Percentiles rank a stretch among this genome's conserved stretches.
phyloP scores from a whole-genome alignment of 2,797 vertebrate species.

The Cyclura pinguis region DNA sequence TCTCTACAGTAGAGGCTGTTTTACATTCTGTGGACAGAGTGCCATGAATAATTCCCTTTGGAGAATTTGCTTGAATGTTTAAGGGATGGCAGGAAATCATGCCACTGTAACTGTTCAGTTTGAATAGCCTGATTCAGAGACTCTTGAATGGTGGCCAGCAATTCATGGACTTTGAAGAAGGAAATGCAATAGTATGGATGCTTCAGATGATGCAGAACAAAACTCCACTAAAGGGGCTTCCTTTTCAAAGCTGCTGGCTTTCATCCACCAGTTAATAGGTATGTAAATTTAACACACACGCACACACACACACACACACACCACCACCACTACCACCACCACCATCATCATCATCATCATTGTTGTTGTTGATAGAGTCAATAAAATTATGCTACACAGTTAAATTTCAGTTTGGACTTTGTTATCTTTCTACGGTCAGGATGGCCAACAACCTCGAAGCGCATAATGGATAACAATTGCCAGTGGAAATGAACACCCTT shows the following conservation, averaged over 20 bases:
- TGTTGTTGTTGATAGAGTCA: not conserved
- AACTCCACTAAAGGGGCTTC: conserved; percentile 11
- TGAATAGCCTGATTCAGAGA: conserved; percentile 17
- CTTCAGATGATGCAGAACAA: conserved; percentile 30
- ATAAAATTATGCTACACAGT: conserved; percentile 18
- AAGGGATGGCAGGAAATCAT: not conserved
- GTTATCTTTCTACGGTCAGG: conserved; percentile 3
- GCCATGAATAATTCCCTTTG: not conserved
- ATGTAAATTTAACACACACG: conserved; percentile 17
- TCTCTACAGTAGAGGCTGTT: conserved; percentile 46
- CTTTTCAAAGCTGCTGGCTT: conserved; percentile 23
- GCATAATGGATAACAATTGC: not conserved
- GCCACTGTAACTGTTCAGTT: not conserved
- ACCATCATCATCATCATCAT: too few relatives aligned
- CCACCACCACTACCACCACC: too few relatives aligned
- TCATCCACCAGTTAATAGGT: conserved; percentile 24
- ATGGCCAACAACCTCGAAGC: not conserved
- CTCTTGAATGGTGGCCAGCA: conserved; percentile 5
- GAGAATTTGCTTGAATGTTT: not conserved
- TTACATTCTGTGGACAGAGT: conserved; percentile 24
- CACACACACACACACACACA: not conserved
- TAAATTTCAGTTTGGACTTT: conserved; percentile 25
- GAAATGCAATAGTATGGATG: conserved; percentile 9
- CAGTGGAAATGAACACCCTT: not conserved
- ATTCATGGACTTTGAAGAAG: conserved; percentile 23